Conservation (phyloP, 2,888 invertebrate genomes). For the Platerodrilus igneus region DNA sequence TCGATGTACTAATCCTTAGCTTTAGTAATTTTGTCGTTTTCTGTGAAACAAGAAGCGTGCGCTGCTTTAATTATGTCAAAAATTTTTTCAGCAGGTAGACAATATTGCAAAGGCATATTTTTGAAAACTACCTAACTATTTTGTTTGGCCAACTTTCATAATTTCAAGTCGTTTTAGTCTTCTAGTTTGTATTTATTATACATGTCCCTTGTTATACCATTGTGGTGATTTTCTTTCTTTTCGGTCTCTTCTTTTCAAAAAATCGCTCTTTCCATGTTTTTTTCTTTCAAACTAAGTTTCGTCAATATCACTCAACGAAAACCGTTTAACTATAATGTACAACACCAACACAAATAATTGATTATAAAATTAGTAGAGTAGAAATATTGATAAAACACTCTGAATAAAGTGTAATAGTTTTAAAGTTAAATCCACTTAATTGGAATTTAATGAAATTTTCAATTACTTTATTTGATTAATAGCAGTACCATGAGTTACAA, state of each 20-base stretch:
- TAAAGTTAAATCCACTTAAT: too few species aligned
- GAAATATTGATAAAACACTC: too few species aligned
- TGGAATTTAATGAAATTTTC: too few species aligned
- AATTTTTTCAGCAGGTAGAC: conserved; percentile 25
- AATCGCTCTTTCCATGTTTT: conserved; percentile 12
- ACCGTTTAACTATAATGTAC: too few species aligned
- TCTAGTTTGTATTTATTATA: conserved; percentile 17
- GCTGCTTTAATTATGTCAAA: conserved; percentile 32
- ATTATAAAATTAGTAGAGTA: too few species aligned
- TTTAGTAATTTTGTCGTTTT: too few species aligned
- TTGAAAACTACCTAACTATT: conserved; percentile 14
- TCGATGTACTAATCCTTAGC: too few species aligned
- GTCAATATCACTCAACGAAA: conserved; percentile 2
- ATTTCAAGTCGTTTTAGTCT: conserved; percentile 18
- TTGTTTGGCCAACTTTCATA: conserved; percentile 15
- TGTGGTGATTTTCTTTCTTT: conserved; percentile 14
- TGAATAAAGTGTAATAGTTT: too few species aligned
- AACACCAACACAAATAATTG: too few species aligned
- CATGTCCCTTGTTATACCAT: conserved; percentile 13
- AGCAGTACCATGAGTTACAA: too few species aligned
- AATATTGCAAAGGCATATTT: conserved; percentile 20
- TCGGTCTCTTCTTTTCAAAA: conserved; percentile 11
- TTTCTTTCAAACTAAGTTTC: conserved; percentile 4
- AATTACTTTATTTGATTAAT: too few species aligned
- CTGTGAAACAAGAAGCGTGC: too few species aligned